Conservation (phyloP, 2,888 invertebrate species). For the Cryptocheilus praepositus region DNA sequence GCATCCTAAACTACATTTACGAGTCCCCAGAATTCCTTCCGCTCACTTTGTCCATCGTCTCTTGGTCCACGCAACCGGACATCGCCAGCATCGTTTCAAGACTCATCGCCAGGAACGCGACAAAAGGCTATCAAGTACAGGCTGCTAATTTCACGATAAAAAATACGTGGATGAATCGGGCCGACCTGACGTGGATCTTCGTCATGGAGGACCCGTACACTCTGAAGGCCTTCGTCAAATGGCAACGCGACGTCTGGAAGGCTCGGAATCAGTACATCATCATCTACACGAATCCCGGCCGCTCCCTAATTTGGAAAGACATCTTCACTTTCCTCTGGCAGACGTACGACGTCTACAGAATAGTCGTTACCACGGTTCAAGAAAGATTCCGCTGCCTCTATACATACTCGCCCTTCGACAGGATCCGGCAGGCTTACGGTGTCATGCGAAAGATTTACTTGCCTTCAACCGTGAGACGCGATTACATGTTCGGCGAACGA, state of each 20-base stretch:
- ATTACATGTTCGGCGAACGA: not conserved
- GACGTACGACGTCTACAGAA: slow-evolving; percentile 34
- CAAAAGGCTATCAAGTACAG: slow-evolving; percentile 36
- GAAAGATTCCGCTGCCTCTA: slow-evolving; percentile 51
- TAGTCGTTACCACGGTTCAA: slow-evolving; percentile 23
- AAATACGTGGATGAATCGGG: slow-evolving; percentile 14
- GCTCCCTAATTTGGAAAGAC: not conserved
- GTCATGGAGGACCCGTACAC: slow-evolving; percentile 26
- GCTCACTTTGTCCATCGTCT: slow-evolving; percentile 41
- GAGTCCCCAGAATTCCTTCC: slow-evolving; percentile 43
- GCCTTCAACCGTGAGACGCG: not conserved
- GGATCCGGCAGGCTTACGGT: slow-evolving; percentile 26
- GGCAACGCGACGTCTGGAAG: slow-evolving; percentile 42
- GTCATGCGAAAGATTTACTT: slow-evolving; percentile 30
- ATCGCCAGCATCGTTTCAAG: slow-evolving; percentile 28
- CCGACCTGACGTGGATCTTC: slow-evolving; percentile 51
- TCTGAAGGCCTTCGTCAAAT: slow-evolving; percentile 31
- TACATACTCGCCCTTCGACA: slow-evolving; percentile 49
- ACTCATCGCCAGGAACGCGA: slow-evolving; percentile 22
- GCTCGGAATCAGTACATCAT: slow-evolving; percentile 45
- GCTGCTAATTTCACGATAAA: slow-evolving; percentile 14
- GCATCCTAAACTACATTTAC: slow-evolving; percentile 39
- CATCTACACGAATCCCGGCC: slow-evolving; percentile 21
- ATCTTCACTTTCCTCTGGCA: slow-evolving; percentile 49
- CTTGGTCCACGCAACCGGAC: slow-evolving; percentile 17